Base-by-base conservation (phyloP, 2,888 invertebrate species). In the Malacosoma neustria region DNA sequence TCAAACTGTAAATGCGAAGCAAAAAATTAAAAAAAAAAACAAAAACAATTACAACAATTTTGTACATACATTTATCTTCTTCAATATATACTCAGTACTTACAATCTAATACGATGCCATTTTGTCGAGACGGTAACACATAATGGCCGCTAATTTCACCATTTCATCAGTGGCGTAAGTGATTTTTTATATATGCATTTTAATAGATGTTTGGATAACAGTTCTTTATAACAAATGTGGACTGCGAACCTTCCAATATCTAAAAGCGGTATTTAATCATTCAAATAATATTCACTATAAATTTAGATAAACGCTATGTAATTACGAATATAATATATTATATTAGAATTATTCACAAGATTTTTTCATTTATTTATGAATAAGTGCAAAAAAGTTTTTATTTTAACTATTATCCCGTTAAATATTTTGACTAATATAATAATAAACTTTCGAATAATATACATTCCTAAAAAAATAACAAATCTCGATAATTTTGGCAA, bases 1-100 rank as follows among this genome's bases (percentile, higher is more conserved):
- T 67, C 77, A 82, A 76, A 75, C 77, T 71, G 69, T 79, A 82
- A 82, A 85, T 82, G 84, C 84, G 68, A 84, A 84, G 85, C 85
- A 61, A 73, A n/a, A n/a, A 76, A 59, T 49, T 45, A 46, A 54
- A 57, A 66, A 63, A 58, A 67, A 65, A 63, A 66, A 63, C 54
- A 65, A 58, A 64, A 65, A 71, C 53, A 63, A 71, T n/a, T n/a
- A 72, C 68, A 76, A 72, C 66, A 68, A n/a, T 73, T 70, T 75
- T 71, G 77, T 80, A 82, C 72, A 72, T 61, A 59, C 61, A 67
- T 66, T 66, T 51, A 60, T 52, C 64, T 67, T 62, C 62, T 69
- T 60, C 62, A 67, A 61, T 70, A 62, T 57, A 69, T 75, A 72
- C 71, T 72, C 67, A 72, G 65, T 72, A 75, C 81, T 80, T 84